Evolutionary conservation across 2,797 vertebrate genomes (phyloP).

Genomic region (Enteromius radiatus): DNA sequence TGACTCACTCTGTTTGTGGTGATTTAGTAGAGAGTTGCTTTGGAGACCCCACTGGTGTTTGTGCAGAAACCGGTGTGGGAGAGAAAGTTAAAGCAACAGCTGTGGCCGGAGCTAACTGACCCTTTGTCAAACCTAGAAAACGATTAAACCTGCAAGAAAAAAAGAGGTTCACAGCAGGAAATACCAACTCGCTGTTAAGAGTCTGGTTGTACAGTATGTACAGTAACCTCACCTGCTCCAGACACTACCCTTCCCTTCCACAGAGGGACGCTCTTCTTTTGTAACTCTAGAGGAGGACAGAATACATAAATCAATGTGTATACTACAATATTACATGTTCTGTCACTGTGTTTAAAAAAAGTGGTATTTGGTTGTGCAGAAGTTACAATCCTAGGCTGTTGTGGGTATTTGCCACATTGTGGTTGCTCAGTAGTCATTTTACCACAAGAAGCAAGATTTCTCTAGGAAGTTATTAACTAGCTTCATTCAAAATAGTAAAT

Average conservation of each 20-base stretch:
- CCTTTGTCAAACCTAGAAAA: constrained; percentile 76
- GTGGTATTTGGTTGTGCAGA: not conserved
- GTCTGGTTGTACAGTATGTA: not conserved
- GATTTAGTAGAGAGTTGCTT: constrained; percentile 62
- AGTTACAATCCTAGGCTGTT: not conserved
- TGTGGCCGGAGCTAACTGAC: constrained; percentile 69
- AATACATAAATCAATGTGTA: not conserved
- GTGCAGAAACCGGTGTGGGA: constrained; percentile 53
- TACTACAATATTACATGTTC: not conserved
- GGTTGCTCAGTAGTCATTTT: not conserved
- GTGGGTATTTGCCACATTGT: not conserved
- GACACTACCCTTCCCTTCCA: constrained; percentile 73
- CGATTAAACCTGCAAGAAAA: constrained; percentile 77
- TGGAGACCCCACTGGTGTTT: constrained; percentile 62
- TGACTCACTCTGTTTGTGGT: constrained; percentile 72
- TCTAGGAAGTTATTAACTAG: too few relatives aligned
- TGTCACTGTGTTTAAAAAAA: not conserved
- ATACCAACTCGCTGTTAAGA: not conserved
- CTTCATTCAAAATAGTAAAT: not conserved
- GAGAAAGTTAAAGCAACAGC: constrained; percentile 54
- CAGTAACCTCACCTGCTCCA: constrained; percentile 73
- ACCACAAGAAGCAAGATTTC: not conserved
- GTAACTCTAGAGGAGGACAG: constrained; percentile 67
- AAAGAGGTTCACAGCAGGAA: not conserved
- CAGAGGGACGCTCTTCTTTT: constrained; percentile 70